Evolutionary conservation across 2,888 invertebrate species (phyloP), one percentile per base, ranked within the genome.

Genomic region (Clepsis dumicolana): DNA sequence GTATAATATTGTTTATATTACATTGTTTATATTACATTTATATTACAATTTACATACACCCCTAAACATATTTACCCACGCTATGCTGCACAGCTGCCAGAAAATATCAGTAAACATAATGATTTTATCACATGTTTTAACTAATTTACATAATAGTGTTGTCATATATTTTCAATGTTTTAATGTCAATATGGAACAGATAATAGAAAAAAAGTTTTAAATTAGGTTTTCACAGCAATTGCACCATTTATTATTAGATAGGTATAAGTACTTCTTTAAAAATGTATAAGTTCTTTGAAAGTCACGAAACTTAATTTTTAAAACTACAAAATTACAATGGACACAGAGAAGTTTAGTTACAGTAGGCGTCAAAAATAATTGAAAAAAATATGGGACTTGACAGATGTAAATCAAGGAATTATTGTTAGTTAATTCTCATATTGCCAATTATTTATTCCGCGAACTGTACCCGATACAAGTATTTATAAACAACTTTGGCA

Each of bases 401-500:
- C 16, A 18, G 5, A 2, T 4, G 4, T 1, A 41, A 41, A 16
- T 7, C 25, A 52, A n/a, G 4, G n/a, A n/a, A n/a, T n/a, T n/a
- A n/a, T n/a, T n/a, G n/a, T n/a, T n/a, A n/a, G n/a, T n/a, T n/a
- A 60, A 41, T 12, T n/a, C 21, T 24, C 14, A 18, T 76, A 74
- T 72, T 73, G 74, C 73, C 75, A 75, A 63, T 56, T 54, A 69
- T 53, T 56, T 62, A 18, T 41, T 64, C 61, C 63, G 72, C 29
- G 2, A 50, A 50, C 59, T 59, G 50, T 60, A 63, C 56, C 41
- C 41, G 32, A 48, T 3, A 56, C 41, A 24, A 29, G 25, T 44
- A 48, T 48, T 25, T 52, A 29, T 25, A 81, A 89, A 92, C 89
- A 93, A 88, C 93, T 93, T 93, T 93, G 93, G 93, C 91, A 87